Percentiles rank a stretch among this genome's conserved stretches.
Conservation (phyloP, 2,797 vertebrate genomes). For the Manis pentadactyla region DNA sequence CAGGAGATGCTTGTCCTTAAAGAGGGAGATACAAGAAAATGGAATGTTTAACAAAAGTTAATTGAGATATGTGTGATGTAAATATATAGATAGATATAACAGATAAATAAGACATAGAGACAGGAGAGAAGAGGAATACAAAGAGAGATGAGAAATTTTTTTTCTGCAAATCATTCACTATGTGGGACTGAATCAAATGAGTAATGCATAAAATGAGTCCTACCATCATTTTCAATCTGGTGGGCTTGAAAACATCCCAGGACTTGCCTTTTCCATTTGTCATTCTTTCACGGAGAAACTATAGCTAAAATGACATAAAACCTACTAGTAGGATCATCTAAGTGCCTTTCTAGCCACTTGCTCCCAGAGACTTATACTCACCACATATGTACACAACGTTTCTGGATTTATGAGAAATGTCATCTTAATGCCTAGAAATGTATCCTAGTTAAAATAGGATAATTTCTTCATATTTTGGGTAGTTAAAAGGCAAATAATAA, state of each 20-base stretch:
- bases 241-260: not conserved
- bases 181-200: not conserved
- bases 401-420: not conserved
- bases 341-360: not conserved
- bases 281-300: not conserved
- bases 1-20: not conserved
- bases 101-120: not conserved
- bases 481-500: not conserved
- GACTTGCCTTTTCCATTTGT: not conserved
- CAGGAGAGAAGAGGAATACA: not conserved
- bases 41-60: not conserved
- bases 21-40: not conserved
- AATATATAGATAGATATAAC: not conserved
- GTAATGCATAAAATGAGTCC: not conserved
- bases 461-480: not conserved
- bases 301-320: not conserved
- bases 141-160: no score
- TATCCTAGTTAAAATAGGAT: not conserved
- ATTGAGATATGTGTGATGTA: not conserved
- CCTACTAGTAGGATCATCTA: not conserved
- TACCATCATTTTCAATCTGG: not conserved
- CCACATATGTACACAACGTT: not conserved
- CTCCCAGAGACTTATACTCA: not conserved
- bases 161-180: not conserved
- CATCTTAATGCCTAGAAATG: not conserved